Evolutionary conservation across 2,888 invertebrate genomes (phyloP), one percentile per base, ranked within the genome.

Genomic region (Megamerina dolium): DNA sequence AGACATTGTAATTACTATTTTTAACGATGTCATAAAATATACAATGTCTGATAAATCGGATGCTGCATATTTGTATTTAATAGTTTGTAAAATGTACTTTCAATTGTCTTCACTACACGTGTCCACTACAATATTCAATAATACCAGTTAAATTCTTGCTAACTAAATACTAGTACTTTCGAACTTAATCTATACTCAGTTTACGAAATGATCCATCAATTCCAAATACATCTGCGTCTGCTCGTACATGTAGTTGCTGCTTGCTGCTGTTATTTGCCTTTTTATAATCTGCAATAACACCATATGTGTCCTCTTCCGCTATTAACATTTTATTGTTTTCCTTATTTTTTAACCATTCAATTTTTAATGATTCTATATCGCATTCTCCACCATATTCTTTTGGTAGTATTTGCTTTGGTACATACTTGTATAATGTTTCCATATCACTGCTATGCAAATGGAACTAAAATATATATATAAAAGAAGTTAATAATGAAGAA

Each of bases 381-480:
- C 44, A 48, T 29, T 49, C 71, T 1, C 84, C 84, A 0, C 83
- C 84, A 12, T 73, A 74, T 18, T 85, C 82, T 38, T 77, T 76
- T 0, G 84, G 83, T 34, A 85, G 61, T 19, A 77, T 68, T 6
- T 77, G 73, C 48, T 74, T 65, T 0, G 81, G 76, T 4, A 85
- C 64, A 42, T 66, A 73, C 53, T 78, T 69, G 13, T 63, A 61
- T 5, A 43, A 30, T 4, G 21, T 31, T n/a, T 32, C 42, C 5
- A 31, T 23, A 26, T 41, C 41, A 17, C 72, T 73, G 35, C 74
- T 75, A 51, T 79, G 77, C 30, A 79, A 70, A 63, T 67, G 72
- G 37, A 79, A 53, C 80, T 80, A 20, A n/a, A n/a, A n/a, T n/a
- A n/a, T n/a, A n/a, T 14, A 27, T 5, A 10, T 1, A 5, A 16